Conservation (phyloP, 2,888 invertebrate genomes). For the Exephanes ischioxanthus region DNA sequence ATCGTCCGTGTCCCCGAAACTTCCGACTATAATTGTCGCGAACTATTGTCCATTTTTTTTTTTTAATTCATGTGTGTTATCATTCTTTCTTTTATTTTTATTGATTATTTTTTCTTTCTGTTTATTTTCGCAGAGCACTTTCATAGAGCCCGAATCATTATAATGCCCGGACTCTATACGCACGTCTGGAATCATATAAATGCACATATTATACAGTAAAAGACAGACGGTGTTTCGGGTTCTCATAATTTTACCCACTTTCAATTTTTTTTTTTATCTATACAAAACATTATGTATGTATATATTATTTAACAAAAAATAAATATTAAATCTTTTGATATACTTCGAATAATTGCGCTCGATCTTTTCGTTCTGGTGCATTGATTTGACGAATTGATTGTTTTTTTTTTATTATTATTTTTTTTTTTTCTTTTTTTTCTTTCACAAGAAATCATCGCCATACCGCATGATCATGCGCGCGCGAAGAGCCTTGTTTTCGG, state of each 20-base stretch:
- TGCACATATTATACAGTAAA: slow-evolving; percentile 84
- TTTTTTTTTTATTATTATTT: neutral
- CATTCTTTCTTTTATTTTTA: slow-evolving; percentile 18
- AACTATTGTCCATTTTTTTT: slow-evolving; percentile 29
- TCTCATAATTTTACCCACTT: slow-evolving; percentile 27
- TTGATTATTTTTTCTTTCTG: slow-evolving; percentile 60
- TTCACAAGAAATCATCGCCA: slow-evolving; percentile 66
- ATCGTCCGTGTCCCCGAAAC: neutral
- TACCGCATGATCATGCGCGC: slow-evolving; percentile 78
- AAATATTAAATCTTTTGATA: slow-evolving; percentile 67
- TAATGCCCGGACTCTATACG: slow-evolving; percentile 82
- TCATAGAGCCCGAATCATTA: slow-evolving; percentile 81
- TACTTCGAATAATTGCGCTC: slow-evolving; percentile 63
- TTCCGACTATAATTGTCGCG: slow-evolving; percentile 25
- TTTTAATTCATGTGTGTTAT: slow-evolving; percentile 30
- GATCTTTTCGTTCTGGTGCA: slow-evolving; percentile 46
- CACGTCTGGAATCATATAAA: slow-evolving; percentile 84
- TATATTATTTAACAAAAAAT: neutral
- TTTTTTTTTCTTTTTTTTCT: neutral
- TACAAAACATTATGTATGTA: neutral
- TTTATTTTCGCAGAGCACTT: slow-evolving; percentile 79
- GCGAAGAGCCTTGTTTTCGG: slow-evolving; percentile 22
- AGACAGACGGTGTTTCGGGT: slow-evolving; percentile 72
- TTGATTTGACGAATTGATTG: slow-evolving; percentile 4
- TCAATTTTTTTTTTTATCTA: slow-evolving; percentile 12